Evolutionary conservation across 2,113 vertebrate species (phyloP).

Genomic region (pig (Sus scrofa)): DNA sequence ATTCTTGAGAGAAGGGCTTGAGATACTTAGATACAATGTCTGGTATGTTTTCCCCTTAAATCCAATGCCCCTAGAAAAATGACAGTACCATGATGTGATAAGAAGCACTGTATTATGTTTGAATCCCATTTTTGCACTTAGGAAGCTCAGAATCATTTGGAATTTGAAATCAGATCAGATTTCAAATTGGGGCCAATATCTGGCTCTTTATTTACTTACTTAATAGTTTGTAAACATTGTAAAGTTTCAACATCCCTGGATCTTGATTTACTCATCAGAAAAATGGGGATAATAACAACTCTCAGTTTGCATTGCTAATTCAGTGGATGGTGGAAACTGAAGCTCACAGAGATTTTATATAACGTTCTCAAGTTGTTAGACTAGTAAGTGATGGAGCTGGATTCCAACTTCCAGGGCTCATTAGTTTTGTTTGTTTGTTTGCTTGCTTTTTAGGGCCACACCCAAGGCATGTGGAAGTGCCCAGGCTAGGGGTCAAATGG

Average conservation of each 20-base stretch:
- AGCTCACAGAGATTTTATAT: neutral
- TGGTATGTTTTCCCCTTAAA: neutral
- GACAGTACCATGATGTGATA: neutral
- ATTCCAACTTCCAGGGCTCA: neutral
- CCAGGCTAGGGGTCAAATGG: too few species aligned
- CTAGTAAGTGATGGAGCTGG: neutral
- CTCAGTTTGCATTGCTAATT: neutral
- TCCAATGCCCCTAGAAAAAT: neutral
- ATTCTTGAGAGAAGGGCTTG: slow-evolving; percentile 1
- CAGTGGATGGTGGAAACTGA: neutral
- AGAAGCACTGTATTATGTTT: neutral
- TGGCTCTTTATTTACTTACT: neutral
- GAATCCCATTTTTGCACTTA: neutral
- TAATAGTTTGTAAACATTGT: neutral
- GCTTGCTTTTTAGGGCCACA: too few species aligned
- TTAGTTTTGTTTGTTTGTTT: too few species aligned
- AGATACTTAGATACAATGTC: neutral
- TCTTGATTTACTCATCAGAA: slow-evolving; percentile 5
- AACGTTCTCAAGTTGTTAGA: neutral
- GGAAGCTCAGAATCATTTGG: neutral
- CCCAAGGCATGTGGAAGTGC: too few species aligned
- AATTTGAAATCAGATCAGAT: slow-evolving; percentile 24
- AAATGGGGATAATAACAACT: neutral
- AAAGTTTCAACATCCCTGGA: slow-evolving; percentile 11
- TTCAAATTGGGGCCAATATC: neutral